A percentile compares a stretch with the other conserved stretches of the same genome.
Conservation (phyloP, 2,113 vertebrate species). For the Larimichthys crocea region DNA sequence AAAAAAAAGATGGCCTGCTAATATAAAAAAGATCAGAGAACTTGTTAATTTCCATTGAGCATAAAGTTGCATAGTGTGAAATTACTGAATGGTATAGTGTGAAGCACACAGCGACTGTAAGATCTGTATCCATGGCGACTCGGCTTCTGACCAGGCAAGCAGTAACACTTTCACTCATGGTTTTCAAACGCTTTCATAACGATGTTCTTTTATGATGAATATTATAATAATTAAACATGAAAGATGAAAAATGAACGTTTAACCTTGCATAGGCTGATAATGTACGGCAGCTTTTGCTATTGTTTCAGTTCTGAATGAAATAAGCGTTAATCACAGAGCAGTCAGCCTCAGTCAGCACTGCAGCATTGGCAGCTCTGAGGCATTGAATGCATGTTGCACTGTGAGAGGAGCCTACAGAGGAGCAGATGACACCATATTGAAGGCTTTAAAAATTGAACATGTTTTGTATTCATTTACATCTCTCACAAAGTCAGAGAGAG, state of each 20-base stretch:
- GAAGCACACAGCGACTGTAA: conserved; percentile 37
- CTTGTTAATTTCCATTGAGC: conserved; percentile 19
- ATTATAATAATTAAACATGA: background rate
- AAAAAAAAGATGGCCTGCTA: background rate
- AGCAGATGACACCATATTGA: conserved; percentile 72
- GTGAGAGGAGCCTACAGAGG: conserved; percentile 48
- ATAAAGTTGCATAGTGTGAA: conserved; percentile 47
- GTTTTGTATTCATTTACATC: conserved; percentile 62
- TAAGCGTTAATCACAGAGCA: conserved; percentile 24
- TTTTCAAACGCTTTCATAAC: conserved; percentile 23
- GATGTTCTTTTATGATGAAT: background rate
- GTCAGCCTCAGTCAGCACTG: conserved; percentile 31
- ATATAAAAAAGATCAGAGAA: conserved; percentile 16
- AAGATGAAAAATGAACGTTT: background rate
- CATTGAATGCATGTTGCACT: conserved; percentile 39
- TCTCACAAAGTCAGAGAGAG: conserved; percentile 56
- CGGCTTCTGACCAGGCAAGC: conserved; percentile 18
- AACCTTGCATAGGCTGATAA: background rate
- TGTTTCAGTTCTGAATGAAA: conserved; percentile 18
- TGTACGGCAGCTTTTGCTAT: background rate
- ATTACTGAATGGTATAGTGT: conserved; percentile 25
- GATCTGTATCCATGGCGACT: conserved; percentile 68
- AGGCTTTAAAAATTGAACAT: conserved; percentile 64
- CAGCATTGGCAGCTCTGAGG: conserved; percentile 51
- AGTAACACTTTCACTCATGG: background rate